Conservation (phyloP, 2,113 vertebrate genomes). For the Neogobius melanostomus region DNA sequence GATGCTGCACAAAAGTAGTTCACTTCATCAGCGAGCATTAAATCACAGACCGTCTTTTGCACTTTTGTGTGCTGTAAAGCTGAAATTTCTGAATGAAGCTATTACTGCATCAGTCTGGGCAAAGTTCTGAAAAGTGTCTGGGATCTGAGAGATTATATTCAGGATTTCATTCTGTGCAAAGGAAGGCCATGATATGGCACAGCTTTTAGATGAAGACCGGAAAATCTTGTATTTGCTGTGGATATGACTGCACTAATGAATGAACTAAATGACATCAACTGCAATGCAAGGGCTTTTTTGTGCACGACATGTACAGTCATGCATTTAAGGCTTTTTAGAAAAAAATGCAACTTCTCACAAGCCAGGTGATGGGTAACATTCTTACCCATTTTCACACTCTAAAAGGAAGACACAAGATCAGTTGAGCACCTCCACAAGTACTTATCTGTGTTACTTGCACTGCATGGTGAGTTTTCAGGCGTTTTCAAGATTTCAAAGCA, state of each 20-base stretch:
- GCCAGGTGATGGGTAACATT: conserved; percentile 32
- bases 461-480: too few species aligned
- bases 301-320: conserved; percentile 48
- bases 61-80: conserved; percentile 6
- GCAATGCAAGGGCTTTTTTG: conserved; percentile 24
- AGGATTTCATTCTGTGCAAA: conserved; percentile 32
- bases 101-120: conserved; percentile 40
- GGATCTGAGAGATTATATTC: conserved; percentile 25
- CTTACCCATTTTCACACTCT: conserved; percentile 41
- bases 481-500: too few species aligned
- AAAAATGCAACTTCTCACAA: conserved; percentile 54
- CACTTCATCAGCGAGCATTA: conserved; percentile 37
- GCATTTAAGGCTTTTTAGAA: conserved; percentile 42
- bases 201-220: too few species aligned
- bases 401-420: conserved; percentile 40
- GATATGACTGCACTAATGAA: conserved; percentile 14
- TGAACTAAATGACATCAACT: conserved; percentile 47
- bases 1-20: too few species aligned
- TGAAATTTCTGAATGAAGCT: conserved; percentile 16
- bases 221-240: too few species aligned
- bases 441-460: too few species aligned
- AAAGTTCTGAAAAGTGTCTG: too few species aligned
- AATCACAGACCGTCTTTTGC: conserved; percentile 49
- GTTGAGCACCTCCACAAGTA: conserved; percentile 25
- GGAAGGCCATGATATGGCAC: conserved; percentile 1